Percentiles rank a stretch among this genome's conserved stretches.
Evolutionary conservation across 1,140 invertebrate genomes (phyloP).

Genomic region (Eriocheir sinensis): DNA sequence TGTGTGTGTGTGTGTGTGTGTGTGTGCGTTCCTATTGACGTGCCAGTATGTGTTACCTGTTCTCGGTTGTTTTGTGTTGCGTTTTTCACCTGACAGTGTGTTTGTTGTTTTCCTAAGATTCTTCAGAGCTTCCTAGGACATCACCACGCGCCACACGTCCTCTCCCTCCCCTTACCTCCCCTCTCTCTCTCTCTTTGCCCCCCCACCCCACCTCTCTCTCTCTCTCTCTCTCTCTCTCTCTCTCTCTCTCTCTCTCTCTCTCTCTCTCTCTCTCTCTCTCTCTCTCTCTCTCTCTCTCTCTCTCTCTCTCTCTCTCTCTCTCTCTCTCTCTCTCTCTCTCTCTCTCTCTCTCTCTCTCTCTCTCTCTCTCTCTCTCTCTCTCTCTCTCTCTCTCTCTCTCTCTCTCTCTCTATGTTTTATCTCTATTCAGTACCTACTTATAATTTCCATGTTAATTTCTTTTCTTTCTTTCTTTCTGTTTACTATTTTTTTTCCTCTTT

Average conservation of each 20-base stretch:
- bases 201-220: not conserved
- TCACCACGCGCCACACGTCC: not conserved
- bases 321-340: not conserved
- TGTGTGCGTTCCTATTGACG: slow-evolving; percentile 17
- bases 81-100: not conserved
- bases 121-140: slow-evolving; percentile 3
- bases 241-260: not conserved
- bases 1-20: slow-evolving; percentile 55
- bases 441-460: not conserved
- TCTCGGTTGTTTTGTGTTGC: not conserved
- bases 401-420: not conserved
- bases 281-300: not conserved
- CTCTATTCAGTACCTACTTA: not conserved
- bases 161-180: not conserved
- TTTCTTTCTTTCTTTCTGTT: not conserved
- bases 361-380: not conserved
- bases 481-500: not conserved
- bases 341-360: not conserved
- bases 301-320: not conserved
- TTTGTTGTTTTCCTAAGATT: not conserved
- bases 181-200: not conserved
- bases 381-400: not conserved
- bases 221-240: not conserved
- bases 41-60: not conserved
- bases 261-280: not conserved